Conservation (phyloP, 2,888 invertebrate genomes). For the Theretra japonica region DNA sequence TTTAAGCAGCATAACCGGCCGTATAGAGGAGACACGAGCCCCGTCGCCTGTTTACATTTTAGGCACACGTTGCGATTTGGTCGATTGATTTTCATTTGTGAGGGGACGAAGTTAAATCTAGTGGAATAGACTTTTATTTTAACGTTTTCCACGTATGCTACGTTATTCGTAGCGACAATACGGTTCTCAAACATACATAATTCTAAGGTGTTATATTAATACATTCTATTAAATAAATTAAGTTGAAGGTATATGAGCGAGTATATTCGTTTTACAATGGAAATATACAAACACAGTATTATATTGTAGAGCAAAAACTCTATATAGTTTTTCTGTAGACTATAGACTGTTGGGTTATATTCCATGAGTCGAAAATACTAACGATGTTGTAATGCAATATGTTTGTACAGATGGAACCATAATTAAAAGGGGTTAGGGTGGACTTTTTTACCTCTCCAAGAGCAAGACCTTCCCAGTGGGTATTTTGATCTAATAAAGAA, state of each 20-base stretch:
- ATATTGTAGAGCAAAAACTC: too few species aligned
- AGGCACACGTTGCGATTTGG: conserved; percentile 52
- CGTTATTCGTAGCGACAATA: neutral
- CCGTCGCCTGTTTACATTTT: conserved; percentile 39
- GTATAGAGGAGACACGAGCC: conserved; percentile 43
- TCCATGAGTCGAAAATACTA: neutral
- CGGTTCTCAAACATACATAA: too few species aligned
- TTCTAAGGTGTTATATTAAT: too few species aligned
- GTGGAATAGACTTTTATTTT: conserved; percentile 53
- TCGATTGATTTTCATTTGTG: conserved; percentile 54
- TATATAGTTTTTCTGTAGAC: too few species aligned
- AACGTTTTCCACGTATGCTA: conserved; percentile 8
- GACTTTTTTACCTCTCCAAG: too few species aligned
- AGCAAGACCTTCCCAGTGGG: too few species aligned
- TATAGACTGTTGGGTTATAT: too few species aligned
- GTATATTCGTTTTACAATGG: too few species aligned
- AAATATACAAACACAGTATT: too few species aligned
- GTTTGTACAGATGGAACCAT: neutral
- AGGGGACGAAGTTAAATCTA: conserved; percentile 58
- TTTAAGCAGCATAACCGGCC: conserved; percentile 39
- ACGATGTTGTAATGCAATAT: neutral
- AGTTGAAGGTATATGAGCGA: too few species aligned
- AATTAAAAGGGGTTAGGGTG: neutral
- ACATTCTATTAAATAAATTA: too few species aligned
- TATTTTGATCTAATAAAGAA: too few species aligned